Evolutionary conservation across 2,113 vertebrate species (phyloP).

Genomic region (Actenoides hombroni): DNA sequence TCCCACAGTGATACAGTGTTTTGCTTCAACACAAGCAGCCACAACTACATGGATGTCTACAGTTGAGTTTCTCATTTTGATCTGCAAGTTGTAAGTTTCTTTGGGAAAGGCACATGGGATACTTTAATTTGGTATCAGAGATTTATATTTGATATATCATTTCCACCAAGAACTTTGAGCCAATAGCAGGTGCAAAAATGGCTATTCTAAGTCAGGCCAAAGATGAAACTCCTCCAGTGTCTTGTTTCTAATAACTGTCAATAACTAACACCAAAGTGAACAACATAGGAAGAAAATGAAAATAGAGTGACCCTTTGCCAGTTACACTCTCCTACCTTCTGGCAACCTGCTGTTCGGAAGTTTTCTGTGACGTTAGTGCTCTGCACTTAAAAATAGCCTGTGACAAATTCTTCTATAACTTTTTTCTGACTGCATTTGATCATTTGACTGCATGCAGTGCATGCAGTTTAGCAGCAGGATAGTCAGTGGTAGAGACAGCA

Average conservation of each 20-base stretch:
- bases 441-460: background rate
- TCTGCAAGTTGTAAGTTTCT: background rate
- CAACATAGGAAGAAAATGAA: background rate
- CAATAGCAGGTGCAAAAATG: background rate
- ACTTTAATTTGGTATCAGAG: background rate
- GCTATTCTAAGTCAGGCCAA: background rate
- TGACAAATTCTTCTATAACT: background rate
- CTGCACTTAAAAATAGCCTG: background rate
- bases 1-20: background rate
- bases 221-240: background rate
- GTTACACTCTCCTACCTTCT: background rate
- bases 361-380: rapidly evolving
- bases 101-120: background rate
- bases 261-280: background rate
- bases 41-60: rapidly evolving
- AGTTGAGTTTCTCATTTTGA: background rate
- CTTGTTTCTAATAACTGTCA: background rate
- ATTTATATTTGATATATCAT: background rate
- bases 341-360: background rate
- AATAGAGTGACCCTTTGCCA: background rate
- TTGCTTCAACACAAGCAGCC: rapidly evolving
- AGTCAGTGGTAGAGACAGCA: background rate
- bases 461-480: background rate
- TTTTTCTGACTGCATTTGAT: background rate
- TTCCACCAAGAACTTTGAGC: background rate